Evolutionary conservation across 2,797 vertebrate species (phyloP).

Genomic region (Hozukius guyotensis): DNA sequence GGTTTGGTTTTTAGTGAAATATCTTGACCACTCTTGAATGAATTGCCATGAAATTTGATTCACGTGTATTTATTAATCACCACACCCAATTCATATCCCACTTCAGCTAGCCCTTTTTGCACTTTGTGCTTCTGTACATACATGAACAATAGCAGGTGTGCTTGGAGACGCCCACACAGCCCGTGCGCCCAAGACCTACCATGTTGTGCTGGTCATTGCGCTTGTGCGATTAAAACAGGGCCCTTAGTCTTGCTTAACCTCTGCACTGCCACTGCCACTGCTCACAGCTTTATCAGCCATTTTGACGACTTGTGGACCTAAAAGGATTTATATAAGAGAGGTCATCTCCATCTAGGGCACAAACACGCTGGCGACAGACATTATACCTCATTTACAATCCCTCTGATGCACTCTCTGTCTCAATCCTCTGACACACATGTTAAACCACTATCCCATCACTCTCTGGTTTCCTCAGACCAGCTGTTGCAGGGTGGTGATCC

Average conservation of each 20-base stretch:
- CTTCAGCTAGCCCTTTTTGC: neutral
- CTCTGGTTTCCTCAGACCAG: neutral
- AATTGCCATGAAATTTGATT: neutral
- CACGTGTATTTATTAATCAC: neutral
- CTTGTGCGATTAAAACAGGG: neutral
- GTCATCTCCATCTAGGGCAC: neutral
- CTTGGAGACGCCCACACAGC: neutral
- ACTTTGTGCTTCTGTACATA: neutral
- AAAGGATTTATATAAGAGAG: conserved; percentile 1
- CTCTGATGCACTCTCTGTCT: conserved; percentile 21
- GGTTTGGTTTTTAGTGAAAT: neutral
- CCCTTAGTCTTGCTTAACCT: neutral
- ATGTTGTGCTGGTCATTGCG: neutral
- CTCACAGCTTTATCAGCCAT: neutral
- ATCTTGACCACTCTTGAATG: neutral
- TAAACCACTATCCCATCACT: neutral
- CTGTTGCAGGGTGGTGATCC: neutral
- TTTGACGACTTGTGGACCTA: neutral
- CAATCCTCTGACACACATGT: conserved; percentile 30
- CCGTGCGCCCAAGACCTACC: too few relatives aligned
- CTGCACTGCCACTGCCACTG: neutral
- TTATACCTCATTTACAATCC: conserved; percentile 5
- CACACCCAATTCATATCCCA: neutral
- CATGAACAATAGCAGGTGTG: neutral
- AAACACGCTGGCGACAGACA: neutral